Base-by-base conservation (phyloP, 92 coral and sea anemone species). In the Parazoanthus atlanticus region DNA sequence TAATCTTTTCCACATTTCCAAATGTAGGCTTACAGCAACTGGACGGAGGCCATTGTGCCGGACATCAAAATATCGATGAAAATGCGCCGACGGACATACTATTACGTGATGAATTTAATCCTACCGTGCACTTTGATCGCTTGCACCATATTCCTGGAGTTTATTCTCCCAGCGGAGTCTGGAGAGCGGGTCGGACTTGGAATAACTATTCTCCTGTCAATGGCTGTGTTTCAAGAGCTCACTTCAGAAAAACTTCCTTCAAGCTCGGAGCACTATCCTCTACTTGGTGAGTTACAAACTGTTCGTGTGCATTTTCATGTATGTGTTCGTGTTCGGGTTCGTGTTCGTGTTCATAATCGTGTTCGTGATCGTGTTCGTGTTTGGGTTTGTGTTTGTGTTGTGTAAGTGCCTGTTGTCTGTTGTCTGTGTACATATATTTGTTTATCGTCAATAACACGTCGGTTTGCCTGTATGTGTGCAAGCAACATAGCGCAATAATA, bases 131-230 rank as follows among this genome's bases (percentile, higher is more conserved):
- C 98, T 15, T 89, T 95, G 26, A 95, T 95, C 25, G 98, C 98
- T 32, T 95, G 98, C 79, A 95, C 98, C 78, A 95, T 95, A 88
- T 95, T 95, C 91, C 85, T 95, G 78, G 98, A 93, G 91, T 95
- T 95, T 80, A 95, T 95, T 92, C 98, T 95, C 61, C 98, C 98
- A 32, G 98, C 98, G 78, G 98, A 95, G 65, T 95, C 98, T 28
- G 98, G 98, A 25, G 98, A 95, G 84, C 94, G 98, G 69, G 98
- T 95, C 26, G 98, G 96, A 56, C 92, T 95, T 78, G 98, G 98
- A 10, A 95, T 95, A 30, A 95, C 98, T 23, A 95, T 95, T 84
- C 89, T 95, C 31, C 82, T 95, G 41, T 95, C 98, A 21, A 95
- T 95, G 98, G 98, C 98, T 23, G 98, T 95, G 23, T 95, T 95